Base-by-base conservation (phyloP, 2,888 invertebrate genomes). In the Hirtodrosophila duncani region DNA sequence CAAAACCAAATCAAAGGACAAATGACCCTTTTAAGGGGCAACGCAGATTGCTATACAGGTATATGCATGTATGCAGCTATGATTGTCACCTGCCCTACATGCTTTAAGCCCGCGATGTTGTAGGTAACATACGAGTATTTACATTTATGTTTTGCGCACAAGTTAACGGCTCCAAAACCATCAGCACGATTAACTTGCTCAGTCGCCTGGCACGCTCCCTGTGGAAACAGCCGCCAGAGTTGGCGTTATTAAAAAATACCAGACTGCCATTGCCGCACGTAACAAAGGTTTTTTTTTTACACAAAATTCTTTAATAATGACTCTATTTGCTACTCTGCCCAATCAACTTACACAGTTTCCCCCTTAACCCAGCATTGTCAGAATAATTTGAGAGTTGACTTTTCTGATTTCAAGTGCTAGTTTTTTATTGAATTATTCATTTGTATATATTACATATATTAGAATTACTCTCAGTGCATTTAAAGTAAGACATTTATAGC, bases 201-300 rank as follows among this genome's bases (percentile, higher is more conserved):
- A 71, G 59, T 63, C 77, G 62, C 29, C 56, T 71, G 77, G 72
- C 77, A 72, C 71, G 68, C 67, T 57, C 55, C 52, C 48, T 57
- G 44, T 48, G 31, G 39, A n/a, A 26, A 36, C 50, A 17, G 31
- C 31, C 27, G 23, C 46, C 51, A 34, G 46, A 17, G 41, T 48
- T 56, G 37, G 34, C 58, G 44, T 57, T 53, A 74, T 74, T 78
- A 74, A 61, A 74, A 74, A 74, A 78, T 72, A 51, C 72, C 77
- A 63, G 65, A 63, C 50, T 55, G 63, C 75, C 67, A 67, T 67
- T 67, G 71, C 60, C 67, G 74, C 67, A 72, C 77, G 74, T 65
- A 55, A 49, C 27, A 46, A 63, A 45, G 38, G 31, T 56, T 39
- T 42, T 14, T 58, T 55, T 55, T 51, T 41, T 27, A 39, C 51